phyloP scores from a whole-genome alignment of 2,113 vertebrate genomes.

The Leptosomus discolor region DNA sequence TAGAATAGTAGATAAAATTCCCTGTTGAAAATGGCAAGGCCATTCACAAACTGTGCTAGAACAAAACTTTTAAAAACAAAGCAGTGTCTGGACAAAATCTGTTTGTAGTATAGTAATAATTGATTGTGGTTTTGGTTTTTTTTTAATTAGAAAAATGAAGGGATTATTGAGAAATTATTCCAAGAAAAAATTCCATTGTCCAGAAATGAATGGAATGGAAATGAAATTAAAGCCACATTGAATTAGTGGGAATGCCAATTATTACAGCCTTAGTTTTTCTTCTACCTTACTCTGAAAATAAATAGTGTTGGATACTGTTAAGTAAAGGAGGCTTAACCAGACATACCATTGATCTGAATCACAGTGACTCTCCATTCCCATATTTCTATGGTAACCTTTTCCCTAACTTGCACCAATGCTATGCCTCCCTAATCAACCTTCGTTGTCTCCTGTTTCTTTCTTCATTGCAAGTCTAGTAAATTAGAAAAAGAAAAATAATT shows the following conservation, averaged over 20 bases:
- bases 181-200: not conserved
- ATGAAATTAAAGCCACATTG: not conserved
- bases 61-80: not conserved
- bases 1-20: not conserved
- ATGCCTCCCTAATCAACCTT: not conserved
- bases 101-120: not conserved
- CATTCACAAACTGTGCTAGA: not conserved
- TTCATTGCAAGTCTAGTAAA: not conserved
- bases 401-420: not conserved
- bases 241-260: not conserved
- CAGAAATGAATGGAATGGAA: not conserved
- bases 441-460: not conserved
- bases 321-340: not conserved
- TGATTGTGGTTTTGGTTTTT: accelerated
- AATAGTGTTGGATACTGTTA: not conserved
- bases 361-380: not conserved
- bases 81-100: not conserved
- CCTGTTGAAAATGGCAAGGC: not conserved
- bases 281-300: not conserved
- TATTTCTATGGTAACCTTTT: not conserved
- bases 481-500: not conserved
- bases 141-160: not conserved
- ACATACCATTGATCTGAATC: not conserved
- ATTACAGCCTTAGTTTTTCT: not conserved
- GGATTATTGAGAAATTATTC: not conserved